Base-by-base conservation (phyloP, 2,113 vertebrate species). In the Columba livia region DNA sequence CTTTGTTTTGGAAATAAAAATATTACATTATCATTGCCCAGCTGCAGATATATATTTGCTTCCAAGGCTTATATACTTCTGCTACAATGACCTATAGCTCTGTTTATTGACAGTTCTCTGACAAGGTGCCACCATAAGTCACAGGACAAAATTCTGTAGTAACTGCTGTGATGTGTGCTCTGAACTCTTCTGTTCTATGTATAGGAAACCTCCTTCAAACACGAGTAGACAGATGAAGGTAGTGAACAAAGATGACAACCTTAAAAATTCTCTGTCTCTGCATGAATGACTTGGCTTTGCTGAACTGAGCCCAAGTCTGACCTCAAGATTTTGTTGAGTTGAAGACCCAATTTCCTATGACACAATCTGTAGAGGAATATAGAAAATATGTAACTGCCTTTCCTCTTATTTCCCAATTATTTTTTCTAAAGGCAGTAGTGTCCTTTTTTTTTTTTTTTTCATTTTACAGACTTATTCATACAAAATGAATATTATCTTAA, bases 381-480 rank as follows among this genome's bases (percentile, higher is more conserved):
- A 73, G 44, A 73, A 80, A 82, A 85, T 28, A 42, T 2, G 4
- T 24, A 65, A 19, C n/a, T 54, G 61, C 32, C 28, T 84, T 86
- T 84, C 29, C 40, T 77, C 47, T 70, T 67, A 72, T 48, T 61
- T 25, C 44, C 15, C 4, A 23, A 20, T 85, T 93, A 50, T 38
- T 93, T 62, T 93, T 62, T 93, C 85, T 80, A 29, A 91, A 87
- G 54, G 50, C 42, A 32, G 6, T 64, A 83, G 70, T 70, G 58
- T n/a, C 66, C 75, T 50, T 84, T 75, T 84, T 88, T 84, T 88
- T 89, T 31, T 75, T 84, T 85, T 84, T 88, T 89, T 28, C 71
- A n/a, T 86, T 93, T 91, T 88, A 57, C 57, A 4, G 66, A 38
- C 34, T 79, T 85, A 71, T 31, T 92, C 26, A 50, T 85, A 66